phyloP scores from a whole-genome alignment of 2,888 invertebrate genomes.

The Drosophila prostipennis region DNA sequence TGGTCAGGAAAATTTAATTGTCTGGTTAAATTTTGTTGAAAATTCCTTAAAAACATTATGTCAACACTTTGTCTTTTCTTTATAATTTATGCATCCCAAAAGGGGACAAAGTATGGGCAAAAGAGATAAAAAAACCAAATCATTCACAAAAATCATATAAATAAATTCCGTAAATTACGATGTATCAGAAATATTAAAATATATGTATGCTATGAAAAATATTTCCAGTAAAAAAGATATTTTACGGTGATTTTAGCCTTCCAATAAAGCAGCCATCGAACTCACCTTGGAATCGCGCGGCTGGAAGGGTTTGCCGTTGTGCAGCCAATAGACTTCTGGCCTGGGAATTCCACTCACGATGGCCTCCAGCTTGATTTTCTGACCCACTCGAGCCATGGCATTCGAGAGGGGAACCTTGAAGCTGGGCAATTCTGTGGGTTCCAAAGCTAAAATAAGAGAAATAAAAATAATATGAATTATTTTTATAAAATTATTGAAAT shows the following conservation, averaged over 20 bases:
- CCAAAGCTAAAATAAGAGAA: slow-evolving; percentile 84
- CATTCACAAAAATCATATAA: background rate
- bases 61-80: slow-evolving; percentile 2
- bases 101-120: slow-evolving; percentile 4
- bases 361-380: slow-evolving; percentile 90
- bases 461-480: background rate
- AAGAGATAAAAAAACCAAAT: background rate
- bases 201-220: background rate
- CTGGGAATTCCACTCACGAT: slow-evolving; percentile 88
- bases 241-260: background rate
- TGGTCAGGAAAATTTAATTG: background rate
- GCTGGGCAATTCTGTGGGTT: slow-evolving; percentile 87
- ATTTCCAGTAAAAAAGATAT: background rate
- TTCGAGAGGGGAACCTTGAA: slow-evolving; percentile 88
- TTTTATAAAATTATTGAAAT: too few relatives aligned
- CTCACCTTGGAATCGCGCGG: slow-evolving; percentile 87
- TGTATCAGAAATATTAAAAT: background rate
- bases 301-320: slow-evolving; percentile 88
- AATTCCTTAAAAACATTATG: background rate
- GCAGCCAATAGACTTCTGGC: slow-evolving; percentile 88
- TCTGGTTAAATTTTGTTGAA: background rate
- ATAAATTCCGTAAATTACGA: slow-evolving; percentile 3
- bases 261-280: slow-evolving; percentile 19
- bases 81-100: slow-evolving; percentile 5
- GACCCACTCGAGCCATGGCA: slow-evolving; percentile 90